Percentiles rank a stretch among this genome's conserved stretches.
These are phyloP conservation scores for Catharus bicknelli DNA, from an alignment of 2,113 vertebrate species.

Conservation along the genomic window DNA sequence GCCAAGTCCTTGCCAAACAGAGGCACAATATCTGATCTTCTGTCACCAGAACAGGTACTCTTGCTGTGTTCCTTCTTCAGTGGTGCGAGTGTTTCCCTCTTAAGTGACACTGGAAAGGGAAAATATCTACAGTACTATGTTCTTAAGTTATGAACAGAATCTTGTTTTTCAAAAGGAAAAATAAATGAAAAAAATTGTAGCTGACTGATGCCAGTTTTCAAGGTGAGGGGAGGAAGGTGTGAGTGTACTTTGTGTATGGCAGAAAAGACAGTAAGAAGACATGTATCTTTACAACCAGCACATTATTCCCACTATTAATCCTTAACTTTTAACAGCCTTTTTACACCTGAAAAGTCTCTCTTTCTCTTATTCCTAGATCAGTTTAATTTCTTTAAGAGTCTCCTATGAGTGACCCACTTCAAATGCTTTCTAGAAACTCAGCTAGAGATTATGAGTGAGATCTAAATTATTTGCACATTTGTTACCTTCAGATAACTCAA, in stretches of 20 bases:
- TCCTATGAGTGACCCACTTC: background rate
- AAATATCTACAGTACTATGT: background rate
- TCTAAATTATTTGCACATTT: background rate
- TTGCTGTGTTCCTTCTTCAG: background rate
- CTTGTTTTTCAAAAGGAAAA: background rate
- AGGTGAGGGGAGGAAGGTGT: background rate
- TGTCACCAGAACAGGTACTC: background rate
- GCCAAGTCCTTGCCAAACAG: background rate
- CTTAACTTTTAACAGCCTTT: background rate
- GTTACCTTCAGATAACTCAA: background rate
- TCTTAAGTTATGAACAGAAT: background rate
- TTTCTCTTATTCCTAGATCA: background rate
- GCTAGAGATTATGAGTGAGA: background rate
- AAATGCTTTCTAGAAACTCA: background rate
- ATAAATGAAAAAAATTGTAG: background rate
- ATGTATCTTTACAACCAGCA: background rate
- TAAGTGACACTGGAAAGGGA: background rate
- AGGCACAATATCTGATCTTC: background rate
- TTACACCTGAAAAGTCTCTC: background rate
- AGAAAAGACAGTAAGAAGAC: background rate
- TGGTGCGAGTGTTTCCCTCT: background rate
- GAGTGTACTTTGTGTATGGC: background rate
- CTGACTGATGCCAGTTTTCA: background rate
- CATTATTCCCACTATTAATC: background rate
- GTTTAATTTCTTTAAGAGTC: background rate